Evolutionary conservation across 1,140 invertebrate genomes (phyloP).

Genomic region (Helicoverpa armigera): DNA sequence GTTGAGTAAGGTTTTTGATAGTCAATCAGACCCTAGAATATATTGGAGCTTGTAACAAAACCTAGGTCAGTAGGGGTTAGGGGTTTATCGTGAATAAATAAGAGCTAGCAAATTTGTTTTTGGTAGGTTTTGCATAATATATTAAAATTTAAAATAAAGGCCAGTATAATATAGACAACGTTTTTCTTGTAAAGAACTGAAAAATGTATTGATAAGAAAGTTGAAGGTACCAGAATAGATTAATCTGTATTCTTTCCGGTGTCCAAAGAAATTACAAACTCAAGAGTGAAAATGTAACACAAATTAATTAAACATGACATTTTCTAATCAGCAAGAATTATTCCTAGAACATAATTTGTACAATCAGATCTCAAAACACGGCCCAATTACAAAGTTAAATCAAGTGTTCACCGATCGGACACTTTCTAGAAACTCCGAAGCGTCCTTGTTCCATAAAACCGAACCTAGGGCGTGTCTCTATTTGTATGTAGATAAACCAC

Average conservation of each 20-base stretch:
- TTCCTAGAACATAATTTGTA: background rate
- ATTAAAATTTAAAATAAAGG: background rate
- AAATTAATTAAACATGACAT: conserved; percentile 5
- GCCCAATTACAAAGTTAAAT: conserved; percentile 30
- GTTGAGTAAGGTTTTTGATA: background rate
- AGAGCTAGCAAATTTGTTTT: background rate
- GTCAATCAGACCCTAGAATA: background rate
- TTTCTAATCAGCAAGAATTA: background rate
- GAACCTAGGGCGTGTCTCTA: conserved; percentile 14
- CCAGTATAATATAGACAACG: too few species aligned
- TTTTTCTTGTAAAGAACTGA: too few species aligned
- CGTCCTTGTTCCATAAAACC: conserved; percentile 12
- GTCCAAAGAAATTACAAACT: too few species aligned
- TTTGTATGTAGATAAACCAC: conserved; percentile 45
- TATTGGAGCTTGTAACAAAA: background rate
- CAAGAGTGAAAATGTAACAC: too few species aligned
- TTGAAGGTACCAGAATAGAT: too few species aligned
- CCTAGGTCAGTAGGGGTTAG: background rate
- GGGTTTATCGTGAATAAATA: background rate
- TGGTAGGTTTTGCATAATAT: background rate
- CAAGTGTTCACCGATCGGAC: conserved; percentile 15
- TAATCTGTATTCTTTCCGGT: too few species aligned
- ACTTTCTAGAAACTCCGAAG: conserved; percentile 16
- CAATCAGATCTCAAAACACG: conserved; percentile 15
- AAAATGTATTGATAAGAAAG: too few species aligned